A percentile compares a stretch with the other conserved stretches of the same genome.
These are phyloP conservation scores for Mustelus asterias DNA, from an alignment of 2,113 vertebrate species.

Conservation along the genomic window DNA sequence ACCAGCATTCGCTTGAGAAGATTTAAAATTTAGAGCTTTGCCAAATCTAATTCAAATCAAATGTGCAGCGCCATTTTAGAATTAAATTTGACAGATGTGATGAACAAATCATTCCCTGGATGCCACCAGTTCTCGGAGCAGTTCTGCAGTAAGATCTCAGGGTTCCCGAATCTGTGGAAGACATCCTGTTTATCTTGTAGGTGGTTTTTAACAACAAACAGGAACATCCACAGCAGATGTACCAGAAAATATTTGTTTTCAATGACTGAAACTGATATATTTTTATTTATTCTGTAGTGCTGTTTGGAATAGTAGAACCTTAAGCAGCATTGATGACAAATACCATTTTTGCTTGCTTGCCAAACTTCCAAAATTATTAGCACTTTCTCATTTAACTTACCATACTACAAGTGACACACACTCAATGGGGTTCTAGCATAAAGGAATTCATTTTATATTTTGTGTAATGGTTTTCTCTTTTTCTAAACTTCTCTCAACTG, in stretches of 20 bases:
- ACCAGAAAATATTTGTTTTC: conserved; percentile 7
- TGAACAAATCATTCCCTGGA: neutral
- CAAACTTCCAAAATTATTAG: neutral
- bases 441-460: neutral
- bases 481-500: neutral
- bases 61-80: neutral
- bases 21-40: neutral
- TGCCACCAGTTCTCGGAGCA: neutral
- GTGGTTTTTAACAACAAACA: neutral
- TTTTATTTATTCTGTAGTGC: neutral
- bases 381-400: conserved; percentile 14
- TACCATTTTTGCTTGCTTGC: neutral
- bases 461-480: neutral
- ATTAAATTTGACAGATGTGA: neutral
- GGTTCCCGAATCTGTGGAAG: neutral
- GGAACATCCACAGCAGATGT: neutral
- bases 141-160: neutral
- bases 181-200: neutral
- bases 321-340: neutral
- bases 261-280: neutral
- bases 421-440: neutral
- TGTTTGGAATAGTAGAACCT: neutral
- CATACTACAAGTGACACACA: neutral
- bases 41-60: neutral
- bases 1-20: neutral